phyloP scores from a whole-genome alignment of 2,113 vertebrate species.

The Rana temporaria region DNA sequence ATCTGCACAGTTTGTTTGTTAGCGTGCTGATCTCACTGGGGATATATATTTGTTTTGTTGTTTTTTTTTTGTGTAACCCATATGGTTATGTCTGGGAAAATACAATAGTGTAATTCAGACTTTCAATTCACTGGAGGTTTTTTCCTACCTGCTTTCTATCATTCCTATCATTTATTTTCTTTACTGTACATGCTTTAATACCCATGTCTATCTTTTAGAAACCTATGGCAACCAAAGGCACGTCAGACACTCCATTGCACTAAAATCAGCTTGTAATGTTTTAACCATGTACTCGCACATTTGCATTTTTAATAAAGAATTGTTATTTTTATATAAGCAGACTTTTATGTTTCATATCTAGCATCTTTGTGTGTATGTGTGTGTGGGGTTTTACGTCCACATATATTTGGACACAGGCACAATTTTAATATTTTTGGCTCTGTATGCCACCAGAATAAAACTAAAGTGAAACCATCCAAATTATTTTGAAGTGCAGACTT shows the following conservation, averaged over 20 bases:
- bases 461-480: too few relatives aligned
- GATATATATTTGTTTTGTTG: conserved; percentile 3
- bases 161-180: neutral
- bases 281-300: neutral
- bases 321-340: neutral
- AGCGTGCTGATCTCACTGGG: neutral
- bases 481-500: too few relatives aligned
- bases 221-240: neutral
- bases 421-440: too few relatives aligned
- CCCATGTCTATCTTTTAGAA: conserved; percentile 15
- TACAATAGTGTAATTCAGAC: neutral
- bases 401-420: too few relatives aligned
- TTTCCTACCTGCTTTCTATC: neutral
- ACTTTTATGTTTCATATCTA: neutral
- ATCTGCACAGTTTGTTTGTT: conserved; percentile 32
- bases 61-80: neutral
- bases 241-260: neutral
- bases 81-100: conserved; percentile 9
- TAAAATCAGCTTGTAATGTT: neutral
- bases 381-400: too few relatives aligned
- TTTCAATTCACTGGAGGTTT: conserved; percentile 20
- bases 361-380: neutral
- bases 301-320: neutral
- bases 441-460: too few relatives aligned
- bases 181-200: conserved; percentile 29